Evolutionary conservation across 2,113 vertebrate species (phyloP).

Genomic region (Serranochromis macrocephalus): DNA sequence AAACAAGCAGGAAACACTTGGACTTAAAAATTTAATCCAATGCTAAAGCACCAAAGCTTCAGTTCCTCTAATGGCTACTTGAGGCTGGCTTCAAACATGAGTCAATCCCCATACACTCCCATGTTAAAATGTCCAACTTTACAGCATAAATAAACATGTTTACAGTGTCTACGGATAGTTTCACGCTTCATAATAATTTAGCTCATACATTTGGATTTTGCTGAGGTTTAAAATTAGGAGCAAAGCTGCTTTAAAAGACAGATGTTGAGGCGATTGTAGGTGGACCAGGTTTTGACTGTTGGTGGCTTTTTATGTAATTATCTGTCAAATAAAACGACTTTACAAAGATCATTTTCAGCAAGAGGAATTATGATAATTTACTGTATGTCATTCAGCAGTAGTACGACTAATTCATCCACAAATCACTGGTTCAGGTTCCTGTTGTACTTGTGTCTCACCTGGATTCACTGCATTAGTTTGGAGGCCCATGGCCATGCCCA

Average conservation of each 20-base stretch:
- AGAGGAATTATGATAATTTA: not conserved
- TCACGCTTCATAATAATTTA: not conserved
- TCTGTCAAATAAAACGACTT: not conserved
- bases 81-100: not conserved
- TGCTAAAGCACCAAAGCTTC: not conserved
- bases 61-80: not conserved
- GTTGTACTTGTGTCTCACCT: not conserved
- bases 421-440: not conserved
- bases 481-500: not conserved
- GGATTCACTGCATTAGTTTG: not conserved
- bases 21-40: not conserved
- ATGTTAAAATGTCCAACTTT: not conserved
- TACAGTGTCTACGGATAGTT: not conserved
- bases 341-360: not conserved
- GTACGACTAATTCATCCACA: not conserved
- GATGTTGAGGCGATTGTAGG: not conserved
- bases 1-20: not conserved
- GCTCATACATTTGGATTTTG: not conserved
- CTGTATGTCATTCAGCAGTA: not conserved
- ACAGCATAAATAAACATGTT: not conserved
- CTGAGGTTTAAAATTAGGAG: not conserved
- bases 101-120: not conserved
- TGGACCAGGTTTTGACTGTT: not conserved
- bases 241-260: not conserved
- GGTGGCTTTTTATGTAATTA: not conserved